phyloP scores from a whole-genome alignment of 30 jellyfish, hydroid and myxozoan genomes.

The Sanderia malayensis region DNA sequence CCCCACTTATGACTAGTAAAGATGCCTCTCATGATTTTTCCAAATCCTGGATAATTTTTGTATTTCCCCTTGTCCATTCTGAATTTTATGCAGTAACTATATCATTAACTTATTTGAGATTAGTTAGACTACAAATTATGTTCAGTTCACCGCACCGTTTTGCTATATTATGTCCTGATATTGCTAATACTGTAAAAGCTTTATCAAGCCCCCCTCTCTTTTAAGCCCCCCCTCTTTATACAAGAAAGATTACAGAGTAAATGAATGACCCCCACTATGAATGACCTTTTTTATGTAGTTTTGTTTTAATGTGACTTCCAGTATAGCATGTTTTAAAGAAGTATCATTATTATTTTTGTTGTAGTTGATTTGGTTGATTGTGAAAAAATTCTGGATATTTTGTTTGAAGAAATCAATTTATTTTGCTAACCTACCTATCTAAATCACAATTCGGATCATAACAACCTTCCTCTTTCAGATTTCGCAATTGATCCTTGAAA shows the following conservation, averaged over 20 bases:
- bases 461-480: conserved; percentile 18
- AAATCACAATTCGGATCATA: conserved; percentile 39
- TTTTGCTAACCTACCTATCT: conserved; percentile 20
- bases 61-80: not conserved
- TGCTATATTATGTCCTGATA: not conserved
- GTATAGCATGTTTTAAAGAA: not conserved
- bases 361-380: not conserved
- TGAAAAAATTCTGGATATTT: not conserved
- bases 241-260: not conserved
- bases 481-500: conserved; percentile 18
- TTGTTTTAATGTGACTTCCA: not conserved
- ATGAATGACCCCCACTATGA: not conserved
- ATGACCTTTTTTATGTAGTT: not conserved
- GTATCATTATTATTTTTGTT: not conserved
- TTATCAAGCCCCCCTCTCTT: not conserved
- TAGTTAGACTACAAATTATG: not conserved
- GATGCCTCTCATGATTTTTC: conserved; percentile 1
- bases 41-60: not conserved
- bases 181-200: not conserved
- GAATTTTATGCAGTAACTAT: not conserved
- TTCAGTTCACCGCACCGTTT: not conserved
- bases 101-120: not conserved
- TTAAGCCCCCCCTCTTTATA: not conserved
- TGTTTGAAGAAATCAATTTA: not conserved
- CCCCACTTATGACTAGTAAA: not conserved